Base-by-base conservation (phyloP, 2,888 invertebrate genomes). In the Conops quadrifasciatus region DNA sequence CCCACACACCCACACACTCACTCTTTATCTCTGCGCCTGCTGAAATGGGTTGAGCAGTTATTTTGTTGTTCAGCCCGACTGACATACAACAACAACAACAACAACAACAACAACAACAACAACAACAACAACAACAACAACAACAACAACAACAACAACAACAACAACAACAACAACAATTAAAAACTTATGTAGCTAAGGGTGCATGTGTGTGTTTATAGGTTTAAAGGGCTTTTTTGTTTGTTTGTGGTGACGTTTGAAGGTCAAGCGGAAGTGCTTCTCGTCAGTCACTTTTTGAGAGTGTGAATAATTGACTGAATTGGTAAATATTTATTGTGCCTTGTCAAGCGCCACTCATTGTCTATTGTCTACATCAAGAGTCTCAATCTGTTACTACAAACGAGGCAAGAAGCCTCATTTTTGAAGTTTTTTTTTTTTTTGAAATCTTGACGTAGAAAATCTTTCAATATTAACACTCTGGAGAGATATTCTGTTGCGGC, bases 111-210 rank as follows among this genome's bases (percentile, higher is more conserved):
- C 56, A n/a, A 58, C 59, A 30, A 2, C 60, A n/a, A 24, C 15
- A 49, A 30, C 60, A 60, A 43, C 62, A 51, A 47, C 7, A 58
- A 45, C 28, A 66, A 19, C 47, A 53, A 49, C 2, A 49, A 47
- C 28, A 65, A 49, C 24, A 51, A n/a, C 21, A 45, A 53, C 43
- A 19, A 26, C 30, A 49, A 53, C 28, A 30, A 45, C 30, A 49
- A 65, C 7, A 13, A 26, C 36, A 43, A 21, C 19, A 5, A 7
- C 53, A 36, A n/a, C 56, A 9, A 66, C 66, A 66, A n/a, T n/a
- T n/a, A n/a, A 53, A 56, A n/a, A 19, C 53, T 26, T 28, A 47
- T 21, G 7, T 36, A 36, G 36, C 4, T 36, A 9, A 36, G 9
- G 36, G 36, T 9, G 36, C 36, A 36, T 36, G 36, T 36, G 36